Conservation (phyloP, 2,888 invertebrate genomes). For the Scaptomyza parva region DNA sequence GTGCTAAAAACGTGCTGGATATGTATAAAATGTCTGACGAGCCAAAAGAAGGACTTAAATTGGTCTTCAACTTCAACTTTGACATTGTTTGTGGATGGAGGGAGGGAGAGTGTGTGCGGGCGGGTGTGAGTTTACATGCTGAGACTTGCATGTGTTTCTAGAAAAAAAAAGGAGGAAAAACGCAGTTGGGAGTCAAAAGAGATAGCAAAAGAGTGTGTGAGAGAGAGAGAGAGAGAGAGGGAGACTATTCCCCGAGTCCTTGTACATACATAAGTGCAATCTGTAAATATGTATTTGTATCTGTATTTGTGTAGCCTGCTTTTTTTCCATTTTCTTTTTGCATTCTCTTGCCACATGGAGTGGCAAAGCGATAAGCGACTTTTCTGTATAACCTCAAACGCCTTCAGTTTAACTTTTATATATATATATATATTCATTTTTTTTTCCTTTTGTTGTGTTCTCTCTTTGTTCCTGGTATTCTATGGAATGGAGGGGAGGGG, state of each 20-base stretch:
- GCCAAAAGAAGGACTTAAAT: slow-evolving; percentile 23
- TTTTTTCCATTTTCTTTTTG: slow-evolving; percentile 1
- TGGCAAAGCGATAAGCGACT: slow-evolving; percentile 26
- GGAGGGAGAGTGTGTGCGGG: not conserved
- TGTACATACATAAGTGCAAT: slow-evolving; percentile 33
- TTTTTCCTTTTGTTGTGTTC: not conserved
- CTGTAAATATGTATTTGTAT: slow-evolving; percentile 17
- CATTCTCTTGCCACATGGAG: slow-evolving; percentile 7
- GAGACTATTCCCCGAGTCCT: slow-evolving; percentile 50
- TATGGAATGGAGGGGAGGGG: not conserved
- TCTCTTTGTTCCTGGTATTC: slow-evolving; percentile 5
- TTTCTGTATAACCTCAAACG: slow-evolving; percentile 28
- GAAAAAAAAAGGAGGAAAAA: not conserved
- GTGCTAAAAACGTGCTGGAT: slow-evolving; percentile 20
- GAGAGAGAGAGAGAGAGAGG: too few species aligned
- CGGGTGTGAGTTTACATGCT: slow-evolving; percentile 19
- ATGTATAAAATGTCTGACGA: slow-evolving; percentile 22
- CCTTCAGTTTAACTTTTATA: slow-evolving; percentile 25
- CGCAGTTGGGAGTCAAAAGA: slow-evolving; percentile 5
- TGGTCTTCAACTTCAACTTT: slow-evolving; percentile 34
- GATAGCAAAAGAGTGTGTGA: slow-evolving; percentile 33
- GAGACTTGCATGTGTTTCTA: slow-evolving; percentile 30
- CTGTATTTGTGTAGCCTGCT: slow-evolving; percentile 16
- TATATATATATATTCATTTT: too few species aligned
- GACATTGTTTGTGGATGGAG: slow-evolving; percentile 10